phyloP scores from a whole-genome alignment of 1,140 invertebrate genomes.

The Drosophila teissieri region DNA sequence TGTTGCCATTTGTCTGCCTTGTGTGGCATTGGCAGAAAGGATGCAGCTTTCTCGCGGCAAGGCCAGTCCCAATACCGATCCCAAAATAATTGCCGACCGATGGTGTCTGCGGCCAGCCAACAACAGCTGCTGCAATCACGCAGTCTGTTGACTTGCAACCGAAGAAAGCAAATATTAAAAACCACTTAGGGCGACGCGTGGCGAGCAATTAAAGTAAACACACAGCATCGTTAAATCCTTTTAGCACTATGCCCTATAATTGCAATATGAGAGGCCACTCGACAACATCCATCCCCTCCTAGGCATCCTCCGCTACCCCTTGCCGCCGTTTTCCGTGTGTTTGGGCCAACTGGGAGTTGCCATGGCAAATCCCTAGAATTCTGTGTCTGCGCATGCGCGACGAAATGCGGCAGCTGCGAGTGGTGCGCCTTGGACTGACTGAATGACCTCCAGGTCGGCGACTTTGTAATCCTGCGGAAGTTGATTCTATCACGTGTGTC shows the following conservation, averaged over 20 bases:
- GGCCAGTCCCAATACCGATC: slow-evolving; percentile 51
- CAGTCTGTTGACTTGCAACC: slow-evolving; percentile 21
- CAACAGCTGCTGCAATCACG: slow-evolving; percentile 45
- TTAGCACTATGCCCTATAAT: slow-evolving; percentile 48
- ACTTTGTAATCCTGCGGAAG: slow-evolving; percentile 77
- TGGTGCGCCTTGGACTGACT: background rate
- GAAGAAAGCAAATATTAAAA: slow-evolving; percentile 62
- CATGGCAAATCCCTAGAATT: slow-evolving; percentile 60
- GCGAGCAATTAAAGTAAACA: slow-evolving; percentile 76
- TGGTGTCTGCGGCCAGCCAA: slow-evolving; percentile 42
- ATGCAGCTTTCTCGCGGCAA: slow-evolving; percentile 46
- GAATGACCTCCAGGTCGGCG: slow-evolving; percentile 48
- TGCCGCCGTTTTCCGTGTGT: slow-evolving; percentile 10
- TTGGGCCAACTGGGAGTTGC: slow-evolving; percentile 43
- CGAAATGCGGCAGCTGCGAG: slow-evolving; percentile 64
- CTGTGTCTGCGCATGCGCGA: slow-evolving; percentile 76
- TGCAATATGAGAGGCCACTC: slow-evolving; percentile 47
- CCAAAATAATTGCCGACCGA: slow-evolving; percentile 56
- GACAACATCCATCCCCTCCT: slow-evolving; percentile 5
- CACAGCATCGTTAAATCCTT: slow-evolving; percentile 67
- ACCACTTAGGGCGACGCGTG: slow-evolving; percentile 70
- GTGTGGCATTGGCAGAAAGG: slow-evolving; percentile 34
- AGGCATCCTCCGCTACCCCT: slow-evolving; percentile 7
- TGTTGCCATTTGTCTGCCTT: slow-evolving; percentile 38
- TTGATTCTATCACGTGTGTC: slow-evolving; percentile 74